Base-by-base conservation (phyloP, 2,113 vertebrate genomes). In the Eolophus roseicapilla region DNA sequence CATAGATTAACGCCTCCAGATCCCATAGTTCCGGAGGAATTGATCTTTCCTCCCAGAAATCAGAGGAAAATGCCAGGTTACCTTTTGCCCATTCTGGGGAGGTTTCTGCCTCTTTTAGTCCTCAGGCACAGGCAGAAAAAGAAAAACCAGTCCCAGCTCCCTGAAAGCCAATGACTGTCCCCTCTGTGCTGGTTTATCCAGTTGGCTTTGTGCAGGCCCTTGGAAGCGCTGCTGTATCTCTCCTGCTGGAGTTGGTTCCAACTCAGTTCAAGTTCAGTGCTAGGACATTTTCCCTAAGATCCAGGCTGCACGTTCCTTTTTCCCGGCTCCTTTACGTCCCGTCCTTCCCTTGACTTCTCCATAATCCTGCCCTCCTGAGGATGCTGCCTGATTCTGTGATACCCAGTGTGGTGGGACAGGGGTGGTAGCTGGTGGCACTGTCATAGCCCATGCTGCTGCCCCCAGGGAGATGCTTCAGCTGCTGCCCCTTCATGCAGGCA, bases 351-450 rank as follows among this genome's bases (percentile, higher is more conserved):
- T 21, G 25, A 9, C 67, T 55, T 76, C 28, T 62, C 44, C 44
- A 9, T 43, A 12, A 10, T 3, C 8, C 39, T 73, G 33, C 65
- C 16, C 19, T 73, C 18, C 33, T 13, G 44, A 3, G 4, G 43
- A 25, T 28, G 20, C 35, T 2, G 2, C 46, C 77, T 44, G 63
- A 59, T 63, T 3, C 39, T 1, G 3, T 0, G 0, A 15, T n/a
- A 23, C 15, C 7, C 1, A 1, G 16, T 43, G 64, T 5, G 3
- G 11, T 39, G 44, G 43, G 7, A 44, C 46, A 0, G 11, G 21
- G 20, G 18, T 33, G 59, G 62, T 44, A 35, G 13, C 80, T 57
- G 84, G 43, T 53, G 63, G 28, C 47, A 44, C 47, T 24, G n/a
- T 50, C 39, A 3, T 21, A 20, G 75, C n/a, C 33, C 39, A 25